A percentile compares a stretch with the other conserved stretches of the same genome.
phyloP scores from a whole-genome alignment of 2,888 invertebrate species.

The Steromphala cineraria region DNA sequence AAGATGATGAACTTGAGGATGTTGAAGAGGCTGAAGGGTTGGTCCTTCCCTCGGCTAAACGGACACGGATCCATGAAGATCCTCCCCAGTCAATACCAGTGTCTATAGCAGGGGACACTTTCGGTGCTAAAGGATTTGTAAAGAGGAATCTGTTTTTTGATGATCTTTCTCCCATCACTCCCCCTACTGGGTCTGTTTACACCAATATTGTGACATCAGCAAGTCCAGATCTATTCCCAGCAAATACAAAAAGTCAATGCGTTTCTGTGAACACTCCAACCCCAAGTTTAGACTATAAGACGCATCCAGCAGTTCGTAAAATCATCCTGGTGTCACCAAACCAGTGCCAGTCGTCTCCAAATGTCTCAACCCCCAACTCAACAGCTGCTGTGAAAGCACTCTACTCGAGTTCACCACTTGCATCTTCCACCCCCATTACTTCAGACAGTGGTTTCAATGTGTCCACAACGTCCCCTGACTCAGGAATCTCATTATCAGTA shows the following conservation, averaged over 20 bases:
- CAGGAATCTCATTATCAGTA: slow-evolving; percentile 2
- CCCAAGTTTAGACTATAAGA: slow-evolving; percentile 21
- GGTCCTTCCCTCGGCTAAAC: slow-evolving; percentile 4
- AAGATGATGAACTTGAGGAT: slow-evolving; percentile 49
- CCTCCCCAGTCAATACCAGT: slow-evolving; percentile 1
- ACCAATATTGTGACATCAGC: slow-evolving; percentile 22
- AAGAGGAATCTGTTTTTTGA: slow-evolving; percentile 40
- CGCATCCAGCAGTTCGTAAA: slow-evolving; percentile 36
- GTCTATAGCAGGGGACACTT: slow-evolving; percentile 21
- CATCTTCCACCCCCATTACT: slow-evolving; percentile 23
- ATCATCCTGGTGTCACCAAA: slow-evolving; percentile 37
- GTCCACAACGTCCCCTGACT: not conserved
- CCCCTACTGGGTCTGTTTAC: slow-evolving; percentile 26
- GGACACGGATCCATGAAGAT: not conserved
- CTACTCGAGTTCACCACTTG: not conserved
- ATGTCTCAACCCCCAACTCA: not conserved
- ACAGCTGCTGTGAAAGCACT: not conserved
- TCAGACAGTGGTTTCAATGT: not conserved
- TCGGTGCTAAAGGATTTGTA: slow-evolving; percentile 14
- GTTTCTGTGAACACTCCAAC: slow-evolving; percentile 28
- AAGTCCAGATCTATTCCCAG: slow-evolving; percentile 1
- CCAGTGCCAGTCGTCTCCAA: not conserved
- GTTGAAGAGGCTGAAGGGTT: slow-evolving; percentile 11
- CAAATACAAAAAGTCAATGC: not conserved
- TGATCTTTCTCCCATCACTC: slow-evolving; percentile 27